phyloP scores from a whole-genome alignment of 2,113 vertebrate species.

The Ceyx cyanopectus region DNA sequence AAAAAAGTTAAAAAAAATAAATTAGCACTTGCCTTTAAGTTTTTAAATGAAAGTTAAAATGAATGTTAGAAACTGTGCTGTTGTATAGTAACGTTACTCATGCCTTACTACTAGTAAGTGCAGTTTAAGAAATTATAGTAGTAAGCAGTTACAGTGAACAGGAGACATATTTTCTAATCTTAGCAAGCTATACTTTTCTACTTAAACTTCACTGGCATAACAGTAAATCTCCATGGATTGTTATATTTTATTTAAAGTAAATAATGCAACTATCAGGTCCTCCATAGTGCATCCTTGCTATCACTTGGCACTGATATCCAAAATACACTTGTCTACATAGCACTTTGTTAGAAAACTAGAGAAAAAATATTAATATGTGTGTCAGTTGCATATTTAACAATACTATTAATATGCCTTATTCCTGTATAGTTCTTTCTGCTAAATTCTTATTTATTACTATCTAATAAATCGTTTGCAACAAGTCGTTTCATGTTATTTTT shows the following conservation, averaged over 20 bases:
- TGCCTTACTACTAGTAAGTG: background rate
- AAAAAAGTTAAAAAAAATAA: background rate
- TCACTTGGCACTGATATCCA: background rate
- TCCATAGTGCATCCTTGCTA: background rate
- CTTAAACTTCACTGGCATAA: background rate
- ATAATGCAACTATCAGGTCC: background rate
- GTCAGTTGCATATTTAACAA: constrained; percentile 17
- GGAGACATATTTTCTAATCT: constrained; percentile 10
- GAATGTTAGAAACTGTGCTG: constrained; percentile 38
- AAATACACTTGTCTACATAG: constrained; percentile 7
- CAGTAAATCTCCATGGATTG: background rate
- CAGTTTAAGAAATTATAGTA: constrained; percentile 22
- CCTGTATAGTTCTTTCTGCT: constrained; percentile 32
- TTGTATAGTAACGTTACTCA: constrained; percentile 22
- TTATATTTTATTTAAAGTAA: background rate
- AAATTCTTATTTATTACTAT: constrained; percentile 48
- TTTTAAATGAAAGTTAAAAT: constrained; percentile 40
- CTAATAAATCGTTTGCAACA: constrained; percentile 55
- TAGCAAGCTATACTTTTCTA: constrained; percentile 31
- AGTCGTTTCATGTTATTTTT: background rate
- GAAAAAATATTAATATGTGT: background rate
- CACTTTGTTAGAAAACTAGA: constrained; percentile 49
- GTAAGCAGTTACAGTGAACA: background rate
- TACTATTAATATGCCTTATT: constrained; percentile 35
- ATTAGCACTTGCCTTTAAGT: constrained; percentile 20